Percentiles rank a stretch among this genome's conserved stretches.
phyloP scores from a whole-genome alignment of 2,113 vertebrate species.

The Cryptoleucopteryx plumbea region DNA sequence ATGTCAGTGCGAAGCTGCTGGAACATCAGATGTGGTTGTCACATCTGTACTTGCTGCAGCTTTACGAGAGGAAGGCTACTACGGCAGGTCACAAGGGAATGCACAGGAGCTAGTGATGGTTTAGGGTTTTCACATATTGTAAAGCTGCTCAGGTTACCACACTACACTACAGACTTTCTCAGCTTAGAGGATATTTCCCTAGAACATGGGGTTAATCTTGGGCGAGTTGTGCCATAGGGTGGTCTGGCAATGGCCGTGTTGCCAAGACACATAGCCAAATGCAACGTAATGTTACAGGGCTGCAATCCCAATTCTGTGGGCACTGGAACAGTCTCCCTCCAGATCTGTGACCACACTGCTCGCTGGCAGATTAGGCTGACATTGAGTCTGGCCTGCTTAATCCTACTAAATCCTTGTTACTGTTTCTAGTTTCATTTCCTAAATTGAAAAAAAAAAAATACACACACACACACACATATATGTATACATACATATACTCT shows the following conservation, averaged over 20 bases:
- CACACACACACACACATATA: not conserved
- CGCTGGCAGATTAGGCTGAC: not conserved
- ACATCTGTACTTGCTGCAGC: not conserved
- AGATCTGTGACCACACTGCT: not conserved
- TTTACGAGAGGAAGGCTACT: not conserved
- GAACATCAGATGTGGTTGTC: not conserved
- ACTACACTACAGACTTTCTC: not conserved
- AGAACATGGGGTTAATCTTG: not conserved
- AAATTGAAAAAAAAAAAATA: not conserved
- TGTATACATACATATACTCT: not conserved
- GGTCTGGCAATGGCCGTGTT: not conserved
- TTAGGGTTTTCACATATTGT: not conserved
- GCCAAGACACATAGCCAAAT: not conserved
- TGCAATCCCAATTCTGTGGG: fast-evolving
- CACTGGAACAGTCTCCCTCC: fast-evolving
- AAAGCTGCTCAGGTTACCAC: not conserved
- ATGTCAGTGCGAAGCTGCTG: not conserved
- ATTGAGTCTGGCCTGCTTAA: not conserved
- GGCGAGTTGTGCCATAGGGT: not conserved
- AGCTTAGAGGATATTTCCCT: not conserved
- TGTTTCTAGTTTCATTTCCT: not conserved
- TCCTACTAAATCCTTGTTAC: not conserved
- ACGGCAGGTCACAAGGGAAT: not conserved
- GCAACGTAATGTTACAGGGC: not conserved
- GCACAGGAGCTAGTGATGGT: not conserved